Percentiles rank a stretch among this genome's conserved stretches.
Evolutionary conservation across 2,113 vertebrate species (phyloP).

Genomic region (Piprites chloris): DNA sequence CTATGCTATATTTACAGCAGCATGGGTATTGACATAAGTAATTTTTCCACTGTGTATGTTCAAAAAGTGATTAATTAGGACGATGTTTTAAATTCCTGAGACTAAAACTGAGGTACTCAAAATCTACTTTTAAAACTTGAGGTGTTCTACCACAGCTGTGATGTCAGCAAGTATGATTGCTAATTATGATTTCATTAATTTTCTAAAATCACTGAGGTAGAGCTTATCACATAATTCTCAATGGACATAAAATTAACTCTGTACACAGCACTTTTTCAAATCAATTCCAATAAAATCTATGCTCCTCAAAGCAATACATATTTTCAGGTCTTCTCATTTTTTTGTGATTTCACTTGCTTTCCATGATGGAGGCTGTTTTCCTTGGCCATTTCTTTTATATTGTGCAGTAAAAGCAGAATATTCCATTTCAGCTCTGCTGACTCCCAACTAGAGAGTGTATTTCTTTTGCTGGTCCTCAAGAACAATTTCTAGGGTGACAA

Average conservation of each 20-base stretch:
- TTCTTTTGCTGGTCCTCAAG: not conserved
- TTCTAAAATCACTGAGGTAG: not conserved
- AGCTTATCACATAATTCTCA: not conserved
- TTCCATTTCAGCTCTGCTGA: not conserved
- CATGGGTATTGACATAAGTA: not conserved
- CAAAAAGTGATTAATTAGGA: not conserved
- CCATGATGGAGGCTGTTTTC: not conserved
- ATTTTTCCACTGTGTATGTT: not conserved
- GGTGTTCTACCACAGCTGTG: not conserved
- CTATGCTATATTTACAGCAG: not conserved
- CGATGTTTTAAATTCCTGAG: not conserved
- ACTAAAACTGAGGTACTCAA: not conserved
- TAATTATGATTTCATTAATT: not conserved
- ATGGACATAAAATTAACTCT: not conserved
- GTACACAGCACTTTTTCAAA: not conserved
- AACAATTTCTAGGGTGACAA: not conserved
- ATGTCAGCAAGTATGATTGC: not conserved
- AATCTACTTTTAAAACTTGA: not conserved
- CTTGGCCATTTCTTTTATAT: not conserved
- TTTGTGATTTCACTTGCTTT: not conserved
- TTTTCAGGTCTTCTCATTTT: not conserved
- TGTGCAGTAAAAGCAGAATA: not conserved
- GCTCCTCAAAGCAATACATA: not conserved
- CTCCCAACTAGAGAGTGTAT: not conserved
- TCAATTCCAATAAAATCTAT: not conserved